phyloP scores from a whole-genome alignment of 2,888 invertebrate species.

The Axea sp. region DNA sequence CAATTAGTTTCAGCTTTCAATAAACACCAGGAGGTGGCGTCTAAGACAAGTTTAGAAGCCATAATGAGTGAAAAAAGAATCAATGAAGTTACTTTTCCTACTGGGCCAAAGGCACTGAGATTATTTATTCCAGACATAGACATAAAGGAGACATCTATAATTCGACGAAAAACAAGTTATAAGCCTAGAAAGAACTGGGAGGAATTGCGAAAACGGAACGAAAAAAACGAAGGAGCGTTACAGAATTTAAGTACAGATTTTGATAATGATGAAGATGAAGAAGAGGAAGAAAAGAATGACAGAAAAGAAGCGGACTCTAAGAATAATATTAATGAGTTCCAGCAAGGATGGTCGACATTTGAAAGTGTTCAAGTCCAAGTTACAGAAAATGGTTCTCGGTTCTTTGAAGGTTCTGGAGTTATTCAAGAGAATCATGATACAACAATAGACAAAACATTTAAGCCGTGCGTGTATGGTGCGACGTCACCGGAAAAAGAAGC shows the following conservation, averaged over 20 bases:
- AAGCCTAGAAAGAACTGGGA: slow-evolving; percentile 78
- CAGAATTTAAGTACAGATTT: slow-evolving; percentile 74
- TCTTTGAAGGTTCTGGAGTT: slow-evolving; percentile 30
- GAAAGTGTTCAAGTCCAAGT: slow-evolving; percentile 52
- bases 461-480: slow-evolving; percentile 75
- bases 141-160: slow-evolving; percentile 75
- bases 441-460: slow-evolving; percentile 75
- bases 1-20: slow-evolving; percentile 80
- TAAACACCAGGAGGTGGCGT: slow-evolving; percentile 80
- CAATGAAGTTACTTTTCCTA: slow-evolving; percentile 77
- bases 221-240: slow-evolving; percentile 75
- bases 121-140: slow-evolving; percentile 80
- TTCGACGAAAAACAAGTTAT: slow-evolving; percentile 76
- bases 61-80: slow-evolving; percentile 78
- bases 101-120: slow-evolving; percentile 79
- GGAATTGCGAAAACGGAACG: slow-evolving; percentile 75
- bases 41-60: slow-evolving; percentile 78
- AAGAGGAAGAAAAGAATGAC: slow-evolving; percentile 47
- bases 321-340: slow-evolving; percentile 20
- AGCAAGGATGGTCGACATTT: slow-evolving; percentile 56
- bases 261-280: slow-evolving; percentile 73
- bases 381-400: slow-evolving; percentile 41
- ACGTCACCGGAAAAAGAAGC: too few species aligned
- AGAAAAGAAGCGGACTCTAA: slow-evolving; percentile 7
- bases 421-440: slow-evolving; percentile 66